Conservation (phyloP, 30 jellyfish, hydroid and myxozoan species). For the Morbakka virulenta region DNA sequence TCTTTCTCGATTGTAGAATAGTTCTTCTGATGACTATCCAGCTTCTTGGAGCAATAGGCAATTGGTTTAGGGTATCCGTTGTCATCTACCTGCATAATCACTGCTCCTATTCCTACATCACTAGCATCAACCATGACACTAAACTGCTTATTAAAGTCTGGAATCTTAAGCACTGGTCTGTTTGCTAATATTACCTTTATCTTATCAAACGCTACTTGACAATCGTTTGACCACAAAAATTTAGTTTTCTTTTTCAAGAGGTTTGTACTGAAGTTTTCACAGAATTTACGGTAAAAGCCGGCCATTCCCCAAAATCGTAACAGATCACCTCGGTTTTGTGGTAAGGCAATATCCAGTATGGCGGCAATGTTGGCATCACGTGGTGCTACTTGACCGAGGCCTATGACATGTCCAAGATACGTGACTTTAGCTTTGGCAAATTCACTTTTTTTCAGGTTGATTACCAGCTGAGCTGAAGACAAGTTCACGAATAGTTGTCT, state of each 20-base stretch:
- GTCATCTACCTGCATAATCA: conserved; percentile 29
- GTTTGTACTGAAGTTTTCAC: conserved; percentile 16
- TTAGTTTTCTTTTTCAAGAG: conserved; percentile 4
- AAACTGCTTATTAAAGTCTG: conserved; percentile 33
- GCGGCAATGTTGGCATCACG: conserved; percentile 46
- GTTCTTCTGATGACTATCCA: no score
- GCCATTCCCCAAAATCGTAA: no score
- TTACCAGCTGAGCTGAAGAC: conserved; percentile 7
- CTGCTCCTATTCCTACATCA: conserved; percentile 53
- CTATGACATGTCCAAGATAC: no score
- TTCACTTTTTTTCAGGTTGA: conserved; percentile 33
- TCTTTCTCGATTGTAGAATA: no score
- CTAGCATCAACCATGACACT: conserved; percentile 53
- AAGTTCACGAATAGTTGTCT: conserved; percentile 7
- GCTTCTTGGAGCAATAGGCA: no score
- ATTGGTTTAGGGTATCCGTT: no score
- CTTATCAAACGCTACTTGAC: conserved; percentile 19
- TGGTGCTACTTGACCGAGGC: no score
- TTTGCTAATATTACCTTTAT: conserved; percentile 1
- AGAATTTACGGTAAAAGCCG: conserved; percentile 44
- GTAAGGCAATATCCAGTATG: conserved; percentile 41
- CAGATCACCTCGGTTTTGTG: no score
- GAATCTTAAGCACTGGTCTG: conserved; percentile 55
- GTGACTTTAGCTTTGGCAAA: no score
- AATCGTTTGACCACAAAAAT: conserved; percentile 28